Evolutionary conservation across 2,888 invertebrate species (phyloP).

Genomic region (Zaprionus bogoriensis): DNA sequence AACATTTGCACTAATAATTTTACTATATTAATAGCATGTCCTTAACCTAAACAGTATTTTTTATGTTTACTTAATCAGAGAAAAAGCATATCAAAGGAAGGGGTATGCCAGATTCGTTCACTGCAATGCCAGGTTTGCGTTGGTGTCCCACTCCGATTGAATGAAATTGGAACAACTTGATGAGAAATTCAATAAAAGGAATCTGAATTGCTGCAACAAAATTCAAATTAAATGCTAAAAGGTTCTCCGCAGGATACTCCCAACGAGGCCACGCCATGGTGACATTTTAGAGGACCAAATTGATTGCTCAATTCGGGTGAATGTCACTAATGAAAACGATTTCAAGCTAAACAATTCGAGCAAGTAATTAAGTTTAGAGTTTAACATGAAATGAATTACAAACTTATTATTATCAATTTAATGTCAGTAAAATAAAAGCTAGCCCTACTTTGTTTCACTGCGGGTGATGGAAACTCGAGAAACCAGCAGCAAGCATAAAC

Average conservation of each 20-base stretch:
- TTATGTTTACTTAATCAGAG: too few relatives aligned
- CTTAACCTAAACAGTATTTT: too few relatives aligned
- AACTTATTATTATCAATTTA: background rate
- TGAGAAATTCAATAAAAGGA: slow-evolving; percentile 19
- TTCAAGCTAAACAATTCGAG: background rate
- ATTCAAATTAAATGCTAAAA: slow-evolving; percentile 10
- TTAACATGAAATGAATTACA: background rate
- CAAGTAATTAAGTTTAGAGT: background rate
- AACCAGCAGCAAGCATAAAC: too few relatives aligned
- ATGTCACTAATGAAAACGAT: background rate
- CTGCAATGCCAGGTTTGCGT: too few relatives aligned
- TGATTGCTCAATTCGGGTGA: background rate
- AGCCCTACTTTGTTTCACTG: too few relatives aligned
- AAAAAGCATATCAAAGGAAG: too few relatives aligned
- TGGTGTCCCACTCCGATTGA: background rate
- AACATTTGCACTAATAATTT: background rate
- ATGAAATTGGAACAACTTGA: slow-evolving; percentile 12
- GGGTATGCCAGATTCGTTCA: too few relatives aligned
- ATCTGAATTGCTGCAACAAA: background rate
- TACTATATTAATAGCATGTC: background rate
- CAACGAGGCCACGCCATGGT: background rate
- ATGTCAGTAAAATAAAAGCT: too few relatives aligned
- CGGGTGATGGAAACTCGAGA: too few relatives aligned
- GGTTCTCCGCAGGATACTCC: background rate
- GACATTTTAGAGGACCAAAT: background rate